Evolutionary conservation across 2,797 vertebrate genomes (phyloP), one percentile per base, ranked within the genome.

Genomic region (Sternarchorhynchus goeldii): DNA sequence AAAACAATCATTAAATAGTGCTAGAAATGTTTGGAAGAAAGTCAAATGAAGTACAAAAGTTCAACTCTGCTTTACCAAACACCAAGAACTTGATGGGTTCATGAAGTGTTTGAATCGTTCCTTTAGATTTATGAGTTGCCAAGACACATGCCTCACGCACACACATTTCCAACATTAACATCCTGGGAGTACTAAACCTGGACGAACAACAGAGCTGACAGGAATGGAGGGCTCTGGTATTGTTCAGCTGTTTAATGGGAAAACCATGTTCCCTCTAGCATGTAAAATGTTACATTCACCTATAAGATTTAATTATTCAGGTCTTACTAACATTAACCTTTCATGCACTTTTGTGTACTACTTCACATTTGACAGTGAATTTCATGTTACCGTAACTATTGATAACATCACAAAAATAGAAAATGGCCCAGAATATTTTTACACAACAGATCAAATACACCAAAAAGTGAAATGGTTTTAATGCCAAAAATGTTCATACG

Each of bases 171-270:
- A 86, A 85, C 75, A 84, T 81, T 80, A 84, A 83, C 80, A 85
- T 84, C 80, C 78, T 36, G 72, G 81, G 78, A 80, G 80, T 84
- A 83, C 76, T 84, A 82, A 79, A 83, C 79, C 75, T 86, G 82
- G 85, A 84, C n/a, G 41, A 72, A 77, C 73, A 79, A 75, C 75
- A 83, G 79, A 75, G 71, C 63, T 56, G 62, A 82, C 67, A 62
- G 58, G 39, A 68, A 80, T 7, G 72, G 74, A 45, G 57, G 29
- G 65, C 67, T 80, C 80, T 81, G 79, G 76, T 72, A 80, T 77
- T 85, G 83, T 82, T 83, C 80, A 80, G 18, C 41, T 21, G 6
- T 59, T 76, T 82, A 82, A 83, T 75, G 53, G 71, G 53, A 78
- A 83, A 77, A 81, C 31, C 72, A 81, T 76, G 76, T 80, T 36